A percentile compares a stretch with the other conserved stretches of the same genome.
Evolutionary conservation across 2,888 invertebrate genomes (phyloP).

Genomic region (Lasioglossum calceatum): DNA sequence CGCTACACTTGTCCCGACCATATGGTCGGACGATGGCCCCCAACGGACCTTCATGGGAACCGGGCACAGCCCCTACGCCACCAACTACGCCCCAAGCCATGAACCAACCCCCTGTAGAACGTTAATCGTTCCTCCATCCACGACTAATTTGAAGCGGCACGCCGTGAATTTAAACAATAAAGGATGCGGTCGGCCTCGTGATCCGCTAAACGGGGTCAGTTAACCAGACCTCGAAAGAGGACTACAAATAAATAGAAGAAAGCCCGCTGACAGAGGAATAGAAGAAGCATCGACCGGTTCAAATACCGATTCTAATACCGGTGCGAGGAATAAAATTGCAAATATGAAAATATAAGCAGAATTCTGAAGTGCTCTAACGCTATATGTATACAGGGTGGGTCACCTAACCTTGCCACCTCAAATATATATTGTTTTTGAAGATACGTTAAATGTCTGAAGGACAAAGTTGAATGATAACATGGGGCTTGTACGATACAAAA

Average conservation of each 20-base stretch:
- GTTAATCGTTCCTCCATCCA: slow-evolving; percentile 78
- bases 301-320: not conserved
- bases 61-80: slow-evolving; percentile 76
- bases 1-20: slow-evolving; percentile 82
- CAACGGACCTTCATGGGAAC: slow-evolving; percentile 84
- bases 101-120: slow-evolving; percentile 70
- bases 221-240: not conserved
- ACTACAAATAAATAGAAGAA: slow-evolving; percentile 4
- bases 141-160: slow-evolving; percentile 76
- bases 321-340: not conserved
- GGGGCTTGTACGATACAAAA: too few species aligned
- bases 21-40: slow-evolving; percentile 82
- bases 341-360: not conserved
- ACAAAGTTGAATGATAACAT: too few species aligned
- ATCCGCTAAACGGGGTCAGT: slow-evolving; percentile 21
- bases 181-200: slow-evolving; percentile 70
- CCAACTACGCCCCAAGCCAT: slow-evolving; percentile 69
- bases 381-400: too few species aligned
- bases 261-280: not conserved
- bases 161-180: slow-evolving; percentile 78
- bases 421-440: too few species aligned
- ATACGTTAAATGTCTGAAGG: too few species aligned
- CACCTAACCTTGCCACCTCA: too few species aligned
- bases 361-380: too few species aligned
- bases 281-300: not conserved